Conservation (phyloP, 2,888 invertebrate genomes). For the Dromius quadrimaculatus region DNA sequence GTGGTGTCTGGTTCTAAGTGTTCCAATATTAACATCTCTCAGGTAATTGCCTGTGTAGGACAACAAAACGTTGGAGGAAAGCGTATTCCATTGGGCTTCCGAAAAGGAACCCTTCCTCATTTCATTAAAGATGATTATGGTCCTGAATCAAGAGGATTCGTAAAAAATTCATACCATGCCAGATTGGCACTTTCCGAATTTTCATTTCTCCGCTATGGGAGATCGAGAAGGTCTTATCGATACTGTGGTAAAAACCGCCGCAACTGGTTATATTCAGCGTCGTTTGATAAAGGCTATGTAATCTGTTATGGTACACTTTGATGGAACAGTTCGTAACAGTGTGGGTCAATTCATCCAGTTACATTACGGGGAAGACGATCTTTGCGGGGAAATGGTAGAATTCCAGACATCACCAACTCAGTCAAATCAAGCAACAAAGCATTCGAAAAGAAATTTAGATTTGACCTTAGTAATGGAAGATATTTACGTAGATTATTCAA, state of each 20-base stretch:
- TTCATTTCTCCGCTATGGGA: conserved; percentile 99
- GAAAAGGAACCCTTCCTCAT: conserved; percentile 97
- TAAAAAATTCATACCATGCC: conserved; percentile 99
- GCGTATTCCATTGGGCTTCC: conserved; percentile 99
- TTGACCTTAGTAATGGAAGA: conserved; percentile 95
- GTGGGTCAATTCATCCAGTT: conserved; percentile 95
- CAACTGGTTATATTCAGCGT: conserved; percentile 99
- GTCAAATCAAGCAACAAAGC: conserved; percentile 94
- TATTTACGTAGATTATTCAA: conserved; percentile 89
- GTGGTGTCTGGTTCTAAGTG: conserved; percentile 99
- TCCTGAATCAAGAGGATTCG: conserved; percentile 99
- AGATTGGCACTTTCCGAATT: conserved; percentile 99
- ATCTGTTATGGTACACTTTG: conserved; percentile 98
- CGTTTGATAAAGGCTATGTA: conserved; percentile 99
- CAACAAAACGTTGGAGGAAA: conserved; percentile 99
- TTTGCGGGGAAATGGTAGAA: conserved; percentile 96
- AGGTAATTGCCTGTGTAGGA: conserved; percentile 99
- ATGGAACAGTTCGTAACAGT: conserved; percentile 97
- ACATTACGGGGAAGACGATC: conserved; percentile 98
- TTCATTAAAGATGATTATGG: conserved; percentile 99
- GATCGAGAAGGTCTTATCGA: conserved; percentile 99
- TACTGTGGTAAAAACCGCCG: conserved; percentile 99
- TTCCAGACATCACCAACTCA: conserved; percentile 95
- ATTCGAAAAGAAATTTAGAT: conserved; percentile 96
- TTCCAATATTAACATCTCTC: conserved; percentile 99